These are phyloP conservation scores for Dolomedes plantarius DNA, from an alignment of 2,888 invertebrate species.

Conservation along the genomic window DNA sequence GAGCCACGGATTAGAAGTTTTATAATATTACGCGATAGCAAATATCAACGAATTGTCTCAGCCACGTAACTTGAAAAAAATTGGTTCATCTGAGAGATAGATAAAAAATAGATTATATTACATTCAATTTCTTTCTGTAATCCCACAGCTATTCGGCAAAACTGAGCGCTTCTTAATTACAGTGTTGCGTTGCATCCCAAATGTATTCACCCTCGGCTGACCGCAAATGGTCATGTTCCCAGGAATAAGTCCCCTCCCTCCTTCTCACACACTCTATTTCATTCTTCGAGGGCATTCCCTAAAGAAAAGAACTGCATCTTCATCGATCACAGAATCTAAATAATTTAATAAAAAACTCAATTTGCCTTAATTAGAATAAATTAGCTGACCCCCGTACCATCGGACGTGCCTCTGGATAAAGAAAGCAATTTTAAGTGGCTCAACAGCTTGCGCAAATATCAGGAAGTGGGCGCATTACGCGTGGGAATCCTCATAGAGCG, in stretches of 20 bases:
- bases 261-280: neutral
- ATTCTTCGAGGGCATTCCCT: conserved; percentile 23
- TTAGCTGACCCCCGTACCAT: conserved; percentile 37
- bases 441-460: conserved; percentile 49
- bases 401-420: conserved; percentile 11
- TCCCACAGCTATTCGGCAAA: neutral
- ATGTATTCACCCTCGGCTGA: conserved; percentile 58
- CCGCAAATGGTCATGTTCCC: conserved; percentile 60
- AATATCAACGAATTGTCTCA: no score
- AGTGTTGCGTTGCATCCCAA: conserved; percentile 11
- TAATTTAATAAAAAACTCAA: conserved; percentile 68
- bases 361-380: conserved; percentile 48
- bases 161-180: neutral
- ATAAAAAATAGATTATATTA: conserved; percentile 40
- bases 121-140: conserved; percentile 26
- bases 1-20: no score
- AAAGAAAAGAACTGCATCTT: conserved; percentile 48
- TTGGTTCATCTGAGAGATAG: no score
- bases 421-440: conserved; percentile 47
- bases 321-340: conserved; percentile 32
- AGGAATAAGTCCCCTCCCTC: conserved; percentile 31
- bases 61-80: no score
- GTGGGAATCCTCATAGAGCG: neutral
- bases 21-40: no score
- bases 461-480: conserved; percentile 21